Conservation (phyloP, 2,888 invertebrate genomes). For the Alloscopus bannaensis region DNA sequence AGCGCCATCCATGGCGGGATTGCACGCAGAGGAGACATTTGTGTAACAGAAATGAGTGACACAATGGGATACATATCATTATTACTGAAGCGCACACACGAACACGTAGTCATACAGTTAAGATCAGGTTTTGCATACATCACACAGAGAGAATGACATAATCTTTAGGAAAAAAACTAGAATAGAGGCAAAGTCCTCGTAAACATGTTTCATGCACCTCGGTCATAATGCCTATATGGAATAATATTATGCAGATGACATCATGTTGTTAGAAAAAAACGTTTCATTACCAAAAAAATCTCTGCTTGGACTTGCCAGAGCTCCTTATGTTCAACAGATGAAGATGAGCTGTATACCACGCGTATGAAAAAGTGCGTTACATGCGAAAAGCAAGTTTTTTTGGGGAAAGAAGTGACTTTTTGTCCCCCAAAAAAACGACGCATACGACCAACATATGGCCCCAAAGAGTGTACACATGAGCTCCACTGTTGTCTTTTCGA, state of each 20-base stretch:
- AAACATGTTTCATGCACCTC: background rate
- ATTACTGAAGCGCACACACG: too few relatives aligned
- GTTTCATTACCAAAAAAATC: conserved; percentile 46
- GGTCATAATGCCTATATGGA: conserved; percentile 20
- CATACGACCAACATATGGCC: conserved; percentile 55
- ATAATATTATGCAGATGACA: conserved; percentile 66
- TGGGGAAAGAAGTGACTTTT: conserved; percentile 64
- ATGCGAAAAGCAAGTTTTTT: conserved; percentile 56
- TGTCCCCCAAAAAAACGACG: conserved; percentile 60
- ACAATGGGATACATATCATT: too few relatives aligned
- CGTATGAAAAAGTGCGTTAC: background rate
- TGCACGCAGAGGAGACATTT: conserved; percentile 1
- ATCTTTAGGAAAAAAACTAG: conserved; percentile 12
- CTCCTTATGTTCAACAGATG: conserved; percentile 66
- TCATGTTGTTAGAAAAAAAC: conserved; percentile 50
- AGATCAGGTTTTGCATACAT: conserved; percentile 31
- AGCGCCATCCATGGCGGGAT: conserved; percentile 11
- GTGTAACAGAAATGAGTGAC: too few relatives aligned
- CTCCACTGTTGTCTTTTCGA: background rate
- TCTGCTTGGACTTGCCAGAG: conserved; percentile 5
- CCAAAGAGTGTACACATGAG: conserved; percentile 20
- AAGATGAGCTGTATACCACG: conserved; percentile 32
- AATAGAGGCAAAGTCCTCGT: conserved; percentile 40
- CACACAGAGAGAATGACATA: conserved; percentile 10
- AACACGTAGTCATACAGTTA: too few relatives aligned